A percentile compares a stretch with the other conserved stretches of the same genome.
phyloP scores from a whole-genome alignment of 2,888 invertebrate species.

The Prostheceraeus crozeri region DNA sequence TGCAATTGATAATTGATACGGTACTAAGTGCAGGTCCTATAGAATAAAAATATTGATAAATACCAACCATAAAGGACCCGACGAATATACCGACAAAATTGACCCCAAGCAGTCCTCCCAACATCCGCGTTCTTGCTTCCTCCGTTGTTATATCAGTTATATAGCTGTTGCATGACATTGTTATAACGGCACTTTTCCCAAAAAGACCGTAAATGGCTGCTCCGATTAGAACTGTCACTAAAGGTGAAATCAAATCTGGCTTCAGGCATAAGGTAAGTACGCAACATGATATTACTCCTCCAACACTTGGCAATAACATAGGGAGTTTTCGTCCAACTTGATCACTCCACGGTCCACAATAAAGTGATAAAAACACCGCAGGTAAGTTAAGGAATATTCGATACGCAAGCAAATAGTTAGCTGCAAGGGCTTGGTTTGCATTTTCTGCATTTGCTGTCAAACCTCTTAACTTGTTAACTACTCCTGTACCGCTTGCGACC shows the following conservation, averaged over 20 bases:
- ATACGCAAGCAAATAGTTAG: conserved; percentile 50
- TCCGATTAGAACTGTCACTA: conserved; percentile 45
- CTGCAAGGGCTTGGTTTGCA: conserved; percentile 46
- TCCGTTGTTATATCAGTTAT: conserved; percentile 49
- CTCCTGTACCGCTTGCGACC: background rate
- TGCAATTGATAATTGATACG: background rate
- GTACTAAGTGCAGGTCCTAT: conserved; percentile 26
- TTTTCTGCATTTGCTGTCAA: conserved; percentile 43
- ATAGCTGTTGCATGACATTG: conserved; percentile 56
- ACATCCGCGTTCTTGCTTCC: conserved; percentile 47
- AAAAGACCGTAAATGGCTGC: conserved; percentile 50
- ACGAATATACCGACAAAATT: conserved; percentile 54
- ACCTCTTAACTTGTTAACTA: conserved; percentile 39
- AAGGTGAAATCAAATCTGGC: background rate
- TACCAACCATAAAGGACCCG: conserved; percentile 48
- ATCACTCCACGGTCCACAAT: conserved; percentile 56
- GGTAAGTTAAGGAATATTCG: conserved; percentile 53
- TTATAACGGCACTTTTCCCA: conserved; percentile 55
- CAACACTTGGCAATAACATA: conserved; percentile 52
- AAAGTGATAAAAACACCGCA: conserved; percentile 51
- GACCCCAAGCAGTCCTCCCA: conserved; percentile 53
- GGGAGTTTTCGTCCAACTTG: conserved; percentile 50
- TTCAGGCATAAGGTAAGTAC: conserved; percentile 46
- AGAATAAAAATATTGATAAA: conserved; percentile 27
- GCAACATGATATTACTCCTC: conserved; percentile 48